Evolutionary conservation across 2,113 vertebrate genomes (phyloP), one percentile per base, ranked within the genome.

Genomic region (Syrrhaptes paradoxus): DNA sequence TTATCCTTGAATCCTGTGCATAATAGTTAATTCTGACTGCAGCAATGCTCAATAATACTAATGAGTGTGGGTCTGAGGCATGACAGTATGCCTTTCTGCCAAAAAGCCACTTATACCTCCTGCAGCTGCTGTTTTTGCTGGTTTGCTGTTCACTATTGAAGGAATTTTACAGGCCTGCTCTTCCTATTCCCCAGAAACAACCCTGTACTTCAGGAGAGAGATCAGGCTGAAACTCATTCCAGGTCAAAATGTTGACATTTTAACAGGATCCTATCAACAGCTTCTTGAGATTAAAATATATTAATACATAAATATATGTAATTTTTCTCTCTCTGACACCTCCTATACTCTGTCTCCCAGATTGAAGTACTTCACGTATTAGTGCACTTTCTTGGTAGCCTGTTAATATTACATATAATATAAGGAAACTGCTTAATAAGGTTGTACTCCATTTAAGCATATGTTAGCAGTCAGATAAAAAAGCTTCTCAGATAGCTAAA

Each of bases 21-120:
- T 15, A 61, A 55, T 43, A 68, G 76, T 82, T 96, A 93, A 85
- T 89, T 89, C 74, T 79, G 54, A 87, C 38, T 15, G n/a, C 51
- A 89, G 32, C 49, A 63, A 34, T 41, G 46, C 62, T 87, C 78
- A 75, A 78, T 95, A 85, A 93, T 89, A 72, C 74, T 90, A 78
- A 93, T 68, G 68, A 81, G 63, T 31, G 70, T 72, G 58, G 57
- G 52, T 90, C 89, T 95, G 45, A 85, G 71, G 74, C 77, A 75
- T 86, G 87, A 88, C 67, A 93, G 89, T 76, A 68, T 73, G 63
- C 26, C 73, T 87, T 92, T 87, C 86, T 89, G 91, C 85, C 93
- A 89, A 68, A 49, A 73, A 94, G 48, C 87, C 71, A 75, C 84
- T 83, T 86, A 63, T 46, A 85, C 58, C 81, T 90, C 90, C 59